Percentiles rank a stretch among this genome's conserved stretches.
Conservation (phyloP, 2,113 vertebrate species). For the Oceanites oceanicus region DNA sequence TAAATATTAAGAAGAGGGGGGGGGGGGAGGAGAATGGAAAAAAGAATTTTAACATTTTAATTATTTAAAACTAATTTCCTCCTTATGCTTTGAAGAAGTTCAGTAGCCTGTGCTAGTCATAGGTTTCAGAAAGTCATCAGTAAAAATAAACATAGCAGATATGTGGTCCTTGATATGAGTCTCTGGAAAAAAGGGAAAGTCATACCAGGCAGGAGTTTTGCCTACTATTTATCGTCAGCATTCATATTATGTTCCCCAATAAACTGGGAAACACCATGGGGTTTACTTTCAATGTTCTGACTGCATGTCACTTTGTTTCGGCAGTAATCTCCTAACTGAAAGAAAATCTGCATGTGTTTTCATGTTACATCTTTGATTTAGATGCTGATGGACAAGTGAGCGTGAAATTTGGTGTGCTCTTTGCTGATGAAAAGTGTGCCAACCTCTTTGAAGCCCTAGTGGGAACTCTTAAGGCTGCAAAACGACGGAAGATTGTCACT, state of each 20-base stretch:
- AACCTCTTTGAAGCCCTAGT: slow-evolving; percentile 98
- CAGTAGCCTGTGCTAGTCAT: background rate
- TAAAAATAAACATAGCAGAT: background rate
- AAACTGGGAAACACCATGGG: background rate
- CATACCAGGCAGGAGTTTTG: background rate
- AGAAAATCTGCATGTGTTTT: background rate
- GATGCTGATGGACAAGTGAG: slow-evolving; percentile 85
- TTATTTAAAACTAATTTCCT: background rate
- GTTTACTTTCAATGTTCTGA: background rate
- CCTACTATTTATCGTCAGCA: background rate
- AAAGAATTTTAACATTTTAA: background rate
- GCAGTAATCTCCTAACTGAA: background rate
- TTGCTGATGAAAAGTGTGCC: slow-evolving; percentile 91
- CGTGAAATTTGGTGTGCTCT: slow-evolving; percentile 94
- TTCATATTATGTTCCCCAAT: background rate
- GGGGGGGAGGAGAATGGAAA: background rate
- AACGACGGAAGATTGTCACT: slow-evolving; percentile 82
- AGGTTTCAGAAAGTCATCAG: background rate
- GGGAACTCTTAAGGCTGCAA: slow-evolving; percentile 93
- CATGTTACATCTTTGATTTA: slow-evolving; percentile 50
- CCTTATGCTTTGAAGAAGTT: background rate
- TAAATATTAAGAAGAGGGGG: background rate
- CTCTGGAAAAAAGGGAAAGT: background rate
- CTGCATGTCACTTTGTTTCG: background rate
- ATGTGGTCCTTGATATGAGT: background rate